Evolutionary conservation across 2,888 invertebrate species (phyloP), one percentile per base, ranked within the genome.

Genomic region (Ditylenchus weischeri): DNA sequence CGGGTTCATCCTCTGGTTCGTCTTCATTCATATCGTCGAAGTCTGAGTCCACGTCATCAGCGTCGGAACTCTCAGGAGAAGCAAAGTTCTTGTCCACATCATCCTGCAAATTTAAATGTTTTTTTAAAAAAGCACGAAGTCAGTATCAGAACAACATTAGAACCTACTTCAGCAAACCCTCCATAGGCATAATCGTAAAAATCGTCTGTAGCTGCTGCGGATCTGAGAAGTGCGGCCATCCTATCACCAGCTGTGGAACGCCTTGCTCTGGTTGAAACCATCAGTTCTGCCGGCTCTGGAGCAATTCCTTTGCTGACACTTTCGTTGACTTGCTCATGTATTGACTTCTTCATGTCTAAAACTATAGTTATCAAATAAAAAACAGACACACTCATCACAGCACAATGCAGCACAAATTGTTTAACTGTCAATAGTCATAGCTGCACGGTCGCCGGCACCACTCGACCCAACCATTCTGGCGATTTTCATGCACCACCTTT

Each of bases 151-250:
- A n/a, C n/a, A 2, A 29, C 54, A 62, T 1, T 4, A 18, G 5
- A 62, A 57, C 29, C 23, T 35, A 73, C 72, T 61, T 71, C 72
- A 29, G 47, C 36, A 67, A 96, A 98, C 0, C 96, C 98, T 35
- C 96, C 98, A 84, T 98, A 98, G n/a, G 94, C 93, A 0, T 92
- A 92, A 86, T 93, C 91, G 83, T 98, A 98, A 85, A 98, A 98
- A 70, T 96, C 95, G 78, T 86, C 86, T 79, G 92, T 92, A 68
- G 86, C 86, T 57, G 75, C 77, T 10, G 76, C 70, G 1, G 72
- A 69, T 74, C 93, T 90, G 15, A 98, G 85, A 68, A 98, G 85
- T 79, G 89, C 89, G 23, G 91, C 88, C 89, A 98, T 91, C 81
- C 90, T 90, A 86, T 89, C 91, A 0, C 98, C 98, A 19, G 98